Evolutionary conservation across 2,113 vertebrate genomes (phyloP), one percentile per base, ranked within the genome.

Genomic region (Cyanoderma ruficeps): DNA sequence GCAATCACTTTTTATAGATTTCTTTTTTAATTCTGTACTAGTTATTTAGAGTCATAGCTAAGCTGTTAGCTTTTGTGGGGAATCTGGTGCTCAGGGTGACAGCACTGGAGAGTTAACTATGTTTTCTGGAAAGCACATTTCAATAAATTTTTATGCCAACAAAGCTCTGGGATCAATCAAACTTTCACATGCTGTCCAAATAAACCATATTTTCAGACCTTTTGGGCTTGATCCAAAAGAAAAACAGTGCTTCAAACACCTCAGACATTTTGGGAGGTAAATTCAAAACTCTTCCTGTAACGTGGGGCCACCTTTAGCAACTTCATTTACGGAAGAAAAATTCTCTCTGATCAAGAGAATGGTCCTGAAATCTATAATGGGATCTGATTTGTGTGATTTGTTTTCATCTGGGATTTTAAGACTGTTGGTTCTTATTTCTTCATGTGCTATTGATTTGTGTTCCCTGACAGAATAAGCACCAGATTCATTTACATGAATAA

Each of bases 391-490:
- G 67, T 81, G 79, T 53, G 33, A 46, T 72, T 87, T 94, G 90
- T 83, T 91, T 89, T 91, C 46, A 67, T 70, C 79, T 83, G 67
- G 55, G 69, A 21, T 85, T 96, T 97, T 90, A 83, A 90, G 67
- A 72, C 13, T 47, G 75, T 69, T 91, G 39, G 65, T 82, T 95
- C 70, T 46, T 83, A 69, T 89, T 96, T 93, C 74, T 85, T 88
- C n/a, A 44, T 83, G 50, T 90, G 67, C 89, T 95, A 64, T 81
- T 82, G 75, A 84, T 95, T 82, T 85, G 64, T 79, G 74, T 72
- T 89, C 37, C 55, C 61, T 91, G 84, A 78, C 80, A 94, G 52
- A 94, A 80, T 89, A 95, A 94, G 86, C 76, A 93, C 60, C 77
- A 70, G 76, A 84, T 92, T 93, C 30, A 90, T 87, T 96, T 92